These are phyloP conservation scores for Mylabris sibirica DNA, from an alignment of 2,888 invertebrate genomes.

Conservation along the genomic window DNA sequence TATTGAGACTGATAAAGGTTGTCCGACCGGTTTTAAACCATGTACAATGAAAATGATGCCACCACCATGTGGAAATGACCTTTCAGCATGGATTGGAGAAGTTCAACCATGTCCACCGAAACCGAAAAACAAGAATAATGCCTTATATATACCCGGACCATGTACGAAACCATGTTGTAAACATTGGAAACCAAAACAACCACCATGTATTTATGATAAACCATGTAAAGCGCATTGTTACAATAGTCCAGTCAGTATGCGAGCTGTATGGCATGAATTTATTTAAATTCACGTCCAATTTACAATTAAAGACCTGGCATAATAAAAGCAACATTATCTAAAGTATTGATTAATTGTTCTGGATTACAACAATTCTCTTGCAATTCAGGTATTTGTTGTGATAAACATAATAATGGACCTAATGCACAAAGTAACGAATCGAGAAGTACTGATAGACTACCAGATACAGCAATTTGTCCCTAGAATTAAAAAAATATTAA, in stretches of 20 bases:
- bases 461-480: constrained; percentile 95
- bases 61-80: constrained; percentile 53
- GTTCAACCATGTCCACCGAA: constrained; percentile 56
- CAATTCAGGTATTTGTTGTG: constrained; percentile 81
- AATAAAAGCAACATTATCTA: constrained; percentile 95
- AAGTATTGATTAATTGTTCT: constrained; percentile 66
- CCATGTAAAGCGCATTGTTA: constrained; percentile 59
- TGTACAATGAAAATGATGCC: constrained; percentile 55
- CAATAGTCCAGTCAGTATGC: constrained; percentile 54
- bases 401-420: constrained; percentile 86
- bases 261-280: constrained; percentile 12
- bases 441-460: constrained; percentile 89
- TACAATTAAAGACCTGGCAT: constrained; percentile 79
- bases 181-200: constrained; percentile 56
- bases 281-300: constrained; percentile 1
- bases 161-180: constrained; percentile 57
- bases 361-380: constrained; percentile 70
- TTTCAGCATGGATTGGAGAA: constrained; percentile 55
- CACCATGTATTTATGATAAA: constrained; percentile 54
- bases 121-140: constrained; percentile 45
- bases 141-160: constrained; percentile 44
- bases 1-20: constrained; percentile 37
- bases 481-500: constrained; percentile 56
- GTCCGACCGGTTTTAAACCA: constrained; percentile 58
- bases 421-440: constrained; percentile 92